Evolutionary conservation across 2,113 vertebrate genomes (phyloP).

Genomic region (Ammospiza nelsoni): DNA sequence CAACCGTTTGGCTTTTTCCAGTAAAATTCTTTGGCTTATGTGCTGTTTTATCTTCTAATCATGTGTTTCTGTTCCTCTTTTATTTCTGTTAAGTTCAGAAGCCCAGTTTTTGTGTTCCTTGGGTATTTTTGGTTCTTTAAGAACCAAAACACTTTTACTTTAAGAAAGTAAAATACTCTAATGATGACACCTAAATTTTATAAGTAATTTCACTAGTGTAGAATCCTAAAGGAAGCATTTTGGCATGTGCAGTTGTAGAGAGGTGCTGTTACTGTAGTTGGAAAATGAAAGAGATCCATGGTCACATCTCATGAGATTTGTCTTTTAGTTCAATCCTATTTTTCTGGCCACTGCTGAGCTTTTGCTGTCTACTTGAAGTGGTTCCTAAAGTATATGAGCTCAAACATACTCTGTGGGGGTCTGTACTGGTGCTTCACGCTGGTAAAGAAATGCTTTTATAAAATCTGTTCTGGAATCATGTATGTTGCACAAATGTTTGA

Average conservation of each 20-base stretch:
- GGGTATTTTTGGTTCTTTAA: neutral
- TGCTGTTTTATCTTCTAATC: rapidly evolving
- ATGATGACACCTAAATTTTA: neutral
- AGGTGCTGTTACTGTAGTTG: neutral
- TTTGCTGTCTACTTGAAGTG: neutral
- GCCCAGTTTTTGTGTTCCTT: neutral
- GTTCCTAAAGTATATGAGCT: neutral
- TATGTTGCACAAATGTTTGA: neutral
- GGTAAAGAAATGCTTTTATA: neutral
- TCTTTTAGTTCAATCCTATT: neutral
- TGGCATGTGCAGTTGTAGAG: neutral
- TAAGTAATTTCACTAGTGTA: neutral
- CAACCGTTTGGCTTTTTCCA: neutral
- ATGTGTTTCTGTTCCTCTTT: neutral
- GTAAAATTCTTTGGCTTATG: neutral
- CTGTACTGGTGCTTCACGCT: neutral
- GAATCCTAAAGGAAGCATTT: neutral
- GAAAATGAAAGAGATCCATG: neutral
- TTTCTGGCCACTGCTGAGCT: neutral
- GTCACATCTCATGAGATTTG: neutral
- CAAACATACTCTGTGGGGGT: neutral
- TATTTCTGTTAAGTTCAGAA: neutral
- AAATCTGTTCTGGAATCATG: neutral
- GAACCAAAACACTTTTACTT: neutral
- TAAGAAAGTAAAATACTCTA: neutral